Base-by-base conservation (phyloP, 2,113 vertebrate genomes). In the Anguilla rostrata region DNA sequence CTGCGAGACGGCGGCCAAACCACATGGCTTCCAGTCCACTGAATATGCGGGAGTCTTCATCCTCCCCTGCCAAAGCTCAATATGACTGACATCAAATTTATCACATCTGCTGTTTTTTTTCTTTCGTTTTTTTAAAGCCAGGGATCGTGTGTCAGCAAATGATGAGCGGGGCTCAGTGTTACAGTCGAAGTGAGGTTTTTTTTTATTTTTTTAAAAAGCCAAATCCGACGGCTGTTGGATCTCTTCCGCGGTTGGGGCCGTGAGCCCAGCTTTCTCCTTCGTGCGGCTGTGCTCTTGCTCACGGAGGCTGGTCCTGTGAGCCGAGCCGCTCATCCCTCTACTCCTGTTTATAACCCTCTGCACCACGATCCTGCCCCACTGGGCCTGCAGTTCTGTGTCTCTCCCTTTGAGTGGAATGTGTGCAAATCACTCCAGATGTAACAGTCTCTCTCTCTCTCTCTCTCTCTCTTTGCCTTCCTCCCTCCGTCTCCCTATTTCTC, bases 361-460 rank as follows among this genome's bases (percentile, higher is more conserved):
- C 49, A 53, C 49, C 49, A 53, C 49, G 12, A 53, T 63, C 34
- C 83, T 29, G 39, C 18, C 75, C 79, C 60, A 86, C 83, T 81
- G 85, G 63, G 71, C 84, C 82, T 53, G 82, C 79, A 92, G 88
- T 91, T 83, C 49, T 91, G 91, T 91, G 90, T 90, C 89, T 87
- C 93, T 93, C 91, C 89, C 93, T 95, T 94, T 91, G 92, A 84
- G 88, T 71, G 93, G 94, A 95, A 94, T 93, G 91, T 86, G 87
- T 91, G 83, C 49, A 91, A 89, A 85, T 87, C n/a, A 29, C 26
- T 34, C 93, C 95, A 96, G 95, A 96, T 96, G 95, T 95, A 94
- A 86, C 87, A 89, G 89, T 89, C 92, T 88, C 6, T 78, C 86
- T 82, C 75, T 78, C 86, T 81, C 87, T 86, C 83, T 26, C 90